Conservation (phyloP, 2,797 vertebrate species). For the Varecia variegata region DNA sequence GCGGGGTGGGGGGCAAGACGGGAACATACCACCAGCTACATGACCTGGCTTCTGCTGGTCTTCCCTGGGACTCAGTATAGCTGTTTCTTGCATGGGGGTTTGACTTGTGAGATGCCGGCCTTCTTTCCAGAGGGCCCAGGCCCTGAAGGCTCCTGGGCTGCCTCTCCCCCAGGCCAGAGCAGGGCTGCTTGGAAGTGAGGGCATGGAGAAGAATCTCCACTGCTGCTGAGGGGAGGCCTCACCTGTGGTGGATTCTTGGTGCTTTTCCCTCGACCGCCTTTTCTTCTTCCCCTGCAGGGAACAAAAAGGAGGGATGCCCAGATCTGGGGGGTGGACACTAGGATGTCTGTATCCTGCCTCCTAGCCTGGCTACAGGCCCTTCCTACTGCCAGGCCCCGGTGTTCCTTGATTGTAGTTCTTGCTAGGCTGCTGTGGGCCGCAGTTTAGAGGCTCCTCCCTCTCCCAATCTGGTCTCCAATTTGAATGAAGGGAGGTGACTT, state of each 20-base stretch:
- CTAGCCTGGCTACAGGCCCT: no score
- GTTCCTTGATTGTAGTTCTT: not conserved
- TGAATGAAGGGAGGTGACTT: not conserved
- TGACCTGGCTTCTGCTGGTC: not conserved
- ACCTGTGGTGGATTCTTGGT: constrained; percentile 97
- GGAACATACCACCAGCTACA: not conserved
- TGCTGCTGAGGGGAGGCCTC: constrained; percentile 66
- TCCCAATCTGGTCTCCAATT: not conserved
- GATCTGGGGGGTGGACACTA: not conserved
- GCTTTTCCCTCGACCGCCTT: constrained; percentile 96
- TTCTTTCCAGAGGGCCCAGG: not conserved
- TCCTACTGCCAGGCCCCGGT: not conserved
- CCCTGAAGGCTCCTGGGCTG: not conserved
- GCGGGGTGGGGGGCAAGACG: not conserved
- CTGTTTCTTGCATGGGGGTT: not conserved
- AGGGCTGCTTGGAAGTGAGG: not conserved
- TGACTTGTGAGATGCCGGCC: not conserved
- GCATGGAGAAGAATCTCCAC: not conserved
- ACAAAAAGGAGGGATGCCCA: constrained; percentile 41
- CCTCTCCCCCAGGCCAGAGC: not conserved
- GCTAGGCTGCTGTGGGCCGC: not conserved
- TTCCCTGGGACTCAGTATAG: not conserved
- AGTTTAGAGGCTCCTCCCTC: not conserved
- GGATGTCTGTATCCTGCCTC: not conserved
- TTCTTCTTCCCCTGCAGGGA: constrained; percentile 96